A percentile compares a stretch with the other conserved stretches of the same genome.
phyloP scores from a whole-genome alignment of 2,888 invertebrate genomes.

The Tholera decimalis region DNA sequence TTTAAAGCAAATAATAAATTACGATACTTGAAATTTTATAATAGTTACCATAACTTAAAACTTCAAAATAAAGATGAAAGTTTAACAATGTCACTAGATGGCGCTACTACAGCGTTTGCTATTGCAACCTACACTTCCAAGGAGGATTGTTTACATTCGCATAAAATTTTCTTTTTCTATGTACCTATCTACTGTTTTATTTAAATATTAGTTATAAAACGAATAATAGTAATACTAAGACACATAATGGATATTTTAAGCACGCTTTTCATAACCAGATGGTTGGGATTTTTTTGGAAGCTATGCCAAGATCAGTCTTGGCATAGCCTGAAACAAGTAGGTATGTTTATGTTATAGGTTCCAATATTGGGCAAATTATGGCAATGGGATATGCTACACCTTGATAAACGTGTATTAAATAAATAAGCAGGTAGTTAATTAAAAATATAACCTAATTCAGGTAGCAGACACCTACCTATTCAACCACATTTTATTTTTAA shows the following conservation, averaged over 20 bases:
- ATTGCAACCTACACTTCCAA: neutral
- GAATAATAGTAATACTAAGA: neutral
- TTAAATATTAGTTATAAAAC: neutral
- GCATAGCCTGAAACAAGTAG: slow-evolving; percentile 33
- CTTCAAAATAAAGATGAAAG: slow-evolving; percentile 2
- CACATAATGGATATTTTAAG: slow-evolving; percentile 1
- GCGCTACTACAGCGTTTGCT: slow-evolving; percentile 33
- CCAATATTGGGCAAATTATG: neutral
- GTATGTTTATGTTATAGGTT: slow-evolving; percentile 4
- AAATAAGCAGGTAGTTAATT: neutral
- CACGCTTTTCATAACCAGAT: slow-evolving; percentile 15
- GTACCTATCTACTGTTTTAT: neutral
- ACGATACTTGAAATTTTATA: accelerated
- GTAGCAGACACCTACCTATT: neutral
- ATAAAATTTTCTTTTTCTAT: neutral
- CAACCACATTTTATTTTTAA: neutral
- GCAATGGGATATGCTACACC: too few species aligned
- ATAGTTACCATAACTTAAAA: neutral
- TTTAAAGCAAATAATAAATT: neutral
- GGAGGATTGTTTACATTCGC: neutral
- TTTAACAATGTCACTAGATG: slow-evolving; percentile 34
- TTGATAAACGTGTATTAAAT: too few species aligned
- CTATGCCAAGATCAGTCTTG: slow-evolving; percentile 53
- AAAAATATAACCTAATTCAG: too few species aligned
- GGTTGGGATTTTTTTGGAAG: slow-evolving; percentile 36